Conservation (phyloP, 2,888 invertebrate species). For the Lochmaea capreae region DNA sequence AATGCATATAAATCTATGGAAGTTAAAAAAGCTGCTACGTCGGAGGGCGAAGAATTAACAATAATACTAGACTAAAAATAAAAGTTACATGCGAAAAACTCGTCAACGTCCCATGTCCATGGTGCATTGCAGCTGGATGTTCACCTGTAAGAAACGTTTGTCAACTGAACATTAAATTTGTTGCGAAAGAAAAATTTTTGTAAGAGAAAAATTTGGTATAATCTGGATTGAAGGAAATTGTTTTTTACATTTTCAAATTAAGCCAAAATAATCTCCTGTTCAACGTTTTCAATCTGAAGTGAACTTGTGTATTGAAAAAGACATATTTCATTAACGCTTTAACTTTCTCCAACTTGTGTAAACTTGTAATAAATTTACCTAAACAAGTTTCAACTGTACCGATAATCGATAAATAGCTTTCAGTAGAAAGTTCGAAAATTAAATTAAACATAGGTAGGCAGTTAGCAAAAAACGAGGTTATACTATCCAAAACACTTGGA, state of each 20-base stretch:
- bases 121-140: conserved; percentile 89
- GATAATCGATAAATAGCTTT: not conserved
- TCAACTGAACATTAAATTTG: not conserved
- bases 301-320: not conserved
- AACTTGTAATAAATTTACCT: not conserved
- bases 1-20: conserved; percentile 14
- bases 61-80: conserved; percentile 55
- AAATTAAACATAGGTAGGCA: conserved; percentile 19
- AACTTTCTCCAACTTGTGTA: not conserved
- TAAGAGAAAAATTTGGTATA: not conserved
- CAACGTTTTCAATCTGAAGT: not conserved
- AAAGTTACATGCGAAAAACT: conserved; percentile 58
- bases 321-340: not conserved
- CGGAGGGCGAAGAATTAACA: conserved; percentile 51
- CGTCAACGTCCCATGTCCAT: conserved; percentile 68
- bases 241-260: too few species aligned
- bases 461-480: not conserved
- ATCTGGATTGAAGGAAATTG: too few species aligned
- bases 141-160: conserved; percentile 74
- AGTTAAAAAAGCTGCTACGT: conserved; percentile 49
- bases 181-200: not conserved
- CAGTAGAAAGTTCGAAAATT: conserved; percentile 35
- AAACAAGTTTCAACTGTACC: not conserved
- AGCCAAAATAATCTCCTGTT: too few species aligned
- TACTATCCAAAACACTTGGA: not conserved